Evolutionary conservation across 2,888 invertebrate genomes (phyloP), one percentile per base, ranked within the genome.

Genomic region (Chrysolina oricalcia): DNA sequence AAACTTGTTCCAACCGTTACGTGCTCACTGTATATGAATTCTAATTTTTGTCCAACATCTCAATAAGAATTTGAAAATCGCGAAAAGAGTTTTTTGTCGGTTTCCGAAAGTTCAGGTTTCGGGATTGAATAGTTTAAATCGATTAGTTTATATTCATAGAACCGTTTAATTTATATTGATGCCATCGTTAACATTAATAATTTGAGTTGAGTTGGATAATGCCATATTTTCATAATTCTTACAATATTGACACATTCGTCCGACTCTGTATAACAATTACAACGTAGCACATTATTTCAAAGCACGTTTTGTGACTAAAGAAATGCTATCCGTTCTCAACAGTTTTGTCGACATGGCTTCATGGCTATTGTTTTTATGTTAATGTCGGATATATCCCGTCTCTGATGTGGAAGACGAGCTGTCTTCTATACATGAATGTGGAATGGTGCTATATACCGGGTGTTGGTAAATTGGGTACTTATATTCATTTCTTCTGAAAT

Each of bases 281-380:
- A 15, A n/a, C 46, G 46, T 15, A 46, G 46, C 13, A 46, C n/a
- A 46, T 46, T 35, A 67, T 67, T 67, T 67, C 72, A 62, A 13
- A 48, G 56, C 67, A 72, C 72, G 72, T 72, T 63, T 27, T n/a
- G 0, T 46, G 17, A 35, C 67, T 72, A 72, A 53, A 66, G 13
- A 59, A 59, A 59, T 15, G 27, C 59, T 35, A 27, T 59, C 59
- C 59, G 8, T 35, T 59, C 35, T 23, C 8, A 59, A 27, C 27
- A 59, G 59, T 59, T 59, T 35, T 13, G 59, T 59, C 35, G 59
- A 35, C 59, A 17, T 19, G 48, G 50, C 73, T 64, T n/a, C 59
- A 17, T 19, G 48, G 50, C 73, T 64, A 73, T 73, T 73, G 73
- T 73, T 68, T 73, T 73, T 73, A 73, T 73, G 73, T 35, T 73